Conservation (phyloP, 2,888 invertebrate genomes). For the Orthosia gracilis region DNA sequence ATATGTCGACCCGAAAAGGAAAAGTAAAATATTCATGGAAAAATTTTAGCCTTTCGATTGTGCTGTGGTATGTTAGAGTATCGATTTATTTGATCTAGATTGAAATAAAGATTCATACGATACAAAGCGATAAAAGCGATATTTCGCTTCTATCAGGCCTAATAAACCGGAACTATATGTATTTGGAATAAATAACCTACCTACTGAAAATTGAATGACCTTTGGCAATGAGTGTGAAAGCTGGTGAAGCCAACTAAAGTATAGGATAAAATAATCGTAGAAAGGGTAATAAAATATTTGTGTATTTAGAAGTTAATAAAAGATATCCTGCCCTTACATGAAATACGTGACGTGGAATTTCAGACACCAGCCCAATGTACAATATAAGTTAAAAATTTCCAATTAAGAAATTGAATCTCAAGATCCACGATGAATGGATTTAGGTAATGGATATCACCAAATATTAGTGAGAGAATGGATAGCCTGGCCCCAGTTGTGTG, state of each 20-base stretch:
- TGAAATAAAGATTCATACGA: slow-evolving; percentile 22
- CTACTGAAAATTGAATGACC: neutral
- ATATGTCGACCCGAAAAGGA: slow-evolving; percentile 71
- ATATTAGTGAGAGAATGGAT: slow-evolving; percentile 29
- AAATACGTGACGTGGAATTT: neutral
- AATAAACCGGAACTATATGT: neutral
- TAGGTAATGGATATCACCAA: slow-evolving; percentile 30
- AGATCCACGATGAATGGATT: neutral
- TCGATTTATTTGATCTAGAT: slow-evolving; percentile 46
- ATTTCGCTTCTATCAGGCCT: neutral
- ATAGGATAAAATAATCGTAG: neutral
- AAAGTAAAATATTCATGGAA: slow-evolving; percentile 76
- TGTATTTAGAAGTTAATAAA: too few relatives aligned
- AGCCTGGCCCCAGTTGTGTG: slow-evolving; percentile 38
- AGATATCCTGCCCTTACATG: neutral
- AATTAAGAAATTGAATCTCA: neutral
- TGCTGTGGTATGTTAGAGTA: slow-evolving; percentile 34
- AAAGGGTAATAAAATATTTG: too few relatives aligned
- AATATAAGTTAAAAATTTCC: neutral
- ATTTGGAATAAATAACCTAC: neutral
- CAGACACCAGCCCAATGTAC: neutral
- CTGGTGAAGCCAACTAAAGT: neutral
- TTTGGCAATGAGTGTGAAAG: neutral
- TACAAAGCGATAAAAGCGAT: neutral
- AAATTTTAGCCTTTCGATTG: slow-evolving; percentile 49